Percentiles rank a stretch among this genome's conserved stretches.
Evolutionary conservation across 1,140 invertebrate genomes (phyloP).

Genomic region (Zaprionus camerounensis): DNA sequence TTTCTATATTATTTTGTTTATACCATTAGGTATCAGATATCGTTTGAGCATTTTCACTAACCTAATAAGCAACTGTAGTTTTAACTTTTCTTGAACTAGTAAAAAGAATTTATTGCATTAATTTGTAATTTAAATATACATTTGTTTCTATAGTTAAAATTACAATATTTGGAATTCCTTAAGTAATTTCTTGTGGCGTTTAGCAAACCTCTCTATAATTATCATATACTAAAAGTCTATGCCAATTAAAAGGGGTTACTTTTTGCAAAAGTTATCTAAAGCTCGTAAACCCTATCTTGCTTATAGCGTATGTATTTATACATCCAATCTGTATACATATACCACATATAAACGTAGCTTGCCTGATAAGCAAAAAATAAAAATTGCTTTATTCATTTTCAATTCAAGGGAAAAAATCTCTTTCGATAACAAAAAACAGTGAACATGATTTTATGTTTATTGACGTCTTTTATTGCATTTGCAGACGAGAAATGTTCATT

Average conservation of each 20-base stretch:
- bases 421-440: slow-evolving; percentile 31
- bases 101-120: too few relatives aligned
- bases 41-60: too few relatives aligned
- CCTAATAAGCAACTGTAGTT: too few relatives aligned
- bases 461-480: slow-evolving; percentile 7
- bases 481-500: background rate
- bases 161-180: too few relatives aligned
- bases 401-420: slow-evolving; percentile 16
- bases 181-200: too few relatives aligned
- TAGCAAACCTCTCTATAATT: background rate
- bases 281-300: slow-evolving; percentile 1
- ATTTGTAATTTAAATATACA: too few relatives aligned
- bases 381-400: slow-evolving; percentile 22
- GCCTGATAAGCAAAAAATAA: slow-evolving; percentile 11
- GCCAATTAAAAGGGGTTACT: background rate
- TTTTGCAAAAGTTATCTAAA: background rate
- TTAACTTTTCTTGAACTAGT: too few relatives aligned
- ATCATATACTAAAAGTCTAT: background rate
- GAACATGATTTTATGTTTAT: slow-evolving; percentile 20
- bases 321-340: background rate
- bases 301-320: background rate
- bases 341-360: background rate
- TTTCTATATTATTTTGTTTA: too few relatives aligned
- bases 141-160: too few relatives aligned
- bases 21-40: too few relatives aligned